Evolutionary conservation across 2,797 vertebrate genomes (phyloP), one percentile per base, ranked within the genome.

Genomic region (Aplochiton taeniatus): DNA sequence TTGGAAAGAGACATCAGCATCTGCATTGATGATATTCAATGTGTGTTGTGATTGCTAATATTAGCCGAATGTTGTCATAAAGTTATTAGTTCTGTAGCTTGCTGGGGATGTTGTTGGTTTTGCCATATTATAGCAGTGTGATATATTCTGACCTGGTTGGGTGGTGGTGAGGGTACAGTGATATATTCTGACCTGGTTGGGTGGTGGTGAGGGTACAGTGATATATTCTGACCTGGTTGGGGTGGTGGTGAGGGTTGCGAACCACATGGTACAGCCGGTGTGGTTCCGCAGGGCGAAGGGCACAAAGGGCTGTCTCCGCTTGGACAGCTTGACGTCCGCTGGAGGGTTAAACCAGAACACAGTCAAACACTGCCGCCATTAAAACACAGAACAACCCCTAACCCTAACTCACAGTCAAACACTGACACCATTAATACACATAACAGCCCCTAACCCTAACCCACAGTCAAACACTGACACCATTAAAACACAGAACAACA

Each of bases 261-360:
- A 99, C 94, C 94, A 97, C 75, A 99, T 87, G 4, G 96, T 98
- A 47, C 98, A 98, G 0, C 98, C 98, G 0, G 96, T 98, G 75
- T 96, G 95, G 77, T 99, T 99, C n/a, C 95, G 88, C 50, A 99
- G 89, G 11, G 97, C 96, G 17, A 96, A 98, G 0, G 97, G 96
- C 14, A 99, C 91, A 9, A 99, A 98, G 0, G 97, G 97, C 80
- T 98, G 96, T 73, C 98, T 90, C 72, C 96, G 93, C 78, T 97
- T 98, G 4, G 95, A 95, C 44, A 94, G 85, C 83, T 96, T 98
- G 74, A 95, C 89, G 53, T 95, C 95, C 84, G 91, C 90, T 92
- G 47, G 4, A 83, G 71, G 17, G 9, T 46, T 72, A 77, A 65
- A 54, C 58, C 58, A 76, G 60, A n/a, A n/a, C n/a, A n/a, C n/a